Conservation (phyloP, 1,140 invertebrate genomes). For the Drosophila mojavensis region DNA sequence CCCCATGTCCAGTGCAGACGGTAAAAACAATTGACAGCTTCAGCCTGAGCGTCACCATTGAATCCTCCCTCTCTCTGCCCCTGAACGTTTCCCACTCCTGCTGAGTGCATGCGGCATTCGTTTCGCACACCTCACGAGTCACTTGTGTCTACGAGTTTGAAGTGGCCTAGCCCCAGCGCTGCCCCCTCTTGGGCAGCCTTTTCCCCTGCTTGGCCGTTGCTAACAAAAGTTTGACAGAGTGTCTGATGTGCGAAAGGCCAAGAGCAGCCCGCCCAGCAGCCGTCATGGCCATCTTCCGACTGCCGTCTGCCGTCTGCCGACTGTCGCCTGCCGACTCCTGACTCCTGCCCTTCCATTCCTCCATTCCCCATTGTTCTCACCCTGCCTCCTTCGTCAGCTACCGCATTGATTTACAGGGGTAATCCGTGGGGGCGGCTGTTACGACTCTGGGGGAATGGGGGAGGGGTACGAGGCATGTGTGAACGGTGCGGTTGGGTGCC, state of each 20-base stretch:
- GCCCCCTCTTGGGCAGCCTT: no score
- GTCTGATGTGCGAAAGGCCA: slow-evolving; percentile 75
- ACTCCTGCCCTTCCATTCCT: background rate
- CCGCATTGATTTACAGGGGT: slow-evolving; percentile 67
- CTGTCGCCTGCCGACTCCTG: background rate
- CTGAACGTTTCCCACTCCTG: background rate
- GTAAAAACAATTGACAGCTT: slow-evolving; percentile 59
- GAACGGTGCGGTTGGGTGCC: slow-evolving; percentile 28
- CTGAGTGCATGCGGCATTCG: background rate
- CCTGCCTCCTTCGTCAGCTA: slow-evolving; percentile 30
- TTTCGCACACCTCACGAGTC: slow-evolving; percentile 20
- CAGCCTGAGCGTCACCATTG: slow-evolving; percentile 29
- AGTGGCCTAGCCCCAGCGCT: slow-evolving; percentile 26
- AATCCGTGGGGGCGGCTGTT: background rate
- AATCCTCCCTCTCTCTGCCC: background rate
- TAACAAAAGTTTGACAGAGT: slow-evolving; percentile 81
- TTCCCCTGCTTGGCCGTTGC: slow-evolving; percentile 9
- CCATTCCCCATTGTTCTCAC: slow-evolving; percentile 18
- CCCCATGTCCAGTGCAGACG: slow-evolving; percentile 61
- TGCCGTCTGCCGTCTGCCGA: background rate
- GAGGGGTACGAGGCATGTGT: background rate
- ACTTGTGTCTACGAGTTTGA: slow-evolving; percentile 34
- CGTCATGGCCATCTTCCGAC: slow-evolving; percentile 41
- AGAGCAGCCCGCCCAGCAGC: slow-evolving; percentile 60
- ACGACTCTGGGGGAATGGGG: no score